Evolutionary conservation across 2,797 vertebrate genomes (phyloP).

Genomic region (Tragelaphus eurycerus): DNA sequence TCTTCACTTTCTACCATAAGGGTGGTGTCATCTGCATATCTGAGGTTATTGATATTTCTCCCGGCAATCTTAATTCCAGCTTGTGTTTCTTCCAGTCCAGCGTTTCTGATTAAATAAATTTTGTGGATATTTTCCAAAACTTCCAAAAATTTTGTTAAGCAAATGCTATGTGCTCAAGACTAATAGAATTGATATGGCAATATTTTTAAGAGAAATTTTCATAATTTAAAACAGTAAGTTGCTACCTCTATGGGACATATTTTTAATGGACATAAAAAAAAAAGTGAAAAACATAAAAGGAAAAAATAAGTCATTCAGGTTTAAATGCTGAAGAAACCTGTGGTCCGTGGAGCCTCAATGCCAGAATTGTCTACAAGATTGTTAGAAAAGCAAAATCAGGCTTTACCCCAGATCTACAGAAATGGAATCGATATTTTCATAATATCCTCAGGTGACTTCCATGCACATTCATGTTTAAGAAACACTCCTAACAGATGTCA

Average conservation of each 20-base stretch:
- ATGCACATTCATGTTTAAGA: neutral
- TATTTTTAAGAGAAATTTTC: neutral
- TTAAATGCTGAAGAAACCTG: neutral
- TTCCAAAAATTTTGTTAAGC: neutral
- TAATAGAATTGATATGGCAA: neutral
- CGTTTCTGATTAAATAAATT: neutral
- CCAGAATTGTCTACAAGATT: neutral
- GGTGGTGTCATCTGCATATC: too few relatives aligned
- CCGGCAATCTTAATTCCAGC: too few relatives aligned
- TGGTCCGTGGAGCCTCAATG: neutral
- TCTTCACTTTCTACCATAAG: too few relatives aligned
- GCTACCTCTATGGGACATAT: neutral
- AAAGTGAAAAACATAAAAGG: neutral
- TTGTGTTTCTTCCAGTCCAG: too few relatives aligned
- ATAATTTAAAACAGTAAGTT: neutral
- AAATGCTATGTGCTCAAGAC: neutral
- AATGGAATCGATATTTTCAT: neutral
- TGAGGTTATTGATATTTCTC: too few relatives aligned
- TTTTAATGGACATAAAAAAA: neutral
- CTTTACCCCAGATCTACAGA: neutral
- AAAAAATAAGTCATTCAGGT: neutral
- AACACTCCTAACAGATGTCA: neutral
- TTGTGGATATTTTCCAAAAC: neutral
- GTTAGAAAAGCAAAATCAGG: neutral
- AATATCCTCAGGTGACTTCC: neutral